Evolutionary conservation across 1,140 invertebrate species (phyloP).

Genomic region (Lysiphlebus fabarum): DNA sequence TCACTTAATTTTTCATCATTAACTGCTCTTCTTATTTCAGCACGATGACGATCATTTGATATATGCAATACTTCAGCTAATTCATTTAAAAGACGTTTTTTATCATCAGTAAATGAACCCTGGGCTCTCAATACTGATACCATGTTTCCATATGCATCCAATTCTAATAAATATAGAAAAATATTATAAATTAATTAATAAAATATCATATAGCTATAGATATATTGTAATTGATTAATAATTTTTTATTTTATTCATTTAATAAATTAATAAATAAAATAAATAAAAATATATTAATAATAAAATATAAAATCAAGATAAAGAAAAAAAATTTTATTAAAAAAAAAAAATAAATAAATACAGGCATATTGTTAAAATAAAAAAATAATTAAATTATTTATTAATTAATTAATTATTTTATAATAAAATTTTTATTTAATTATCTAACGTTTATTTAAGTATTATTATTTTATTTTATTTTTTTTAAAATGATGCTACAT

Average conservation of each 20-base stretch:
- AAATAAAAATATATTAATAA: no score
- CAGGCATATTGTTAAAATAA: no score
- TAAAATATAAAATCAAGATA: no score
- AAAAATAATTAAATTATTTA: no score
- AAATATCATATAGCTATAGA: background rate
- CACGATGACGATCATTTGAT: constrained; percentile 82
- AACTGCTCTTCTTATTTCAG: constrained; percentile 83
- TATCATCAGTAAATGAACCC: constrained; percentile 78
- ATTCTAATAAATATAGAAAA: constrained; percentile 65
- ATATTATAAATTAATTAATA: background rate
- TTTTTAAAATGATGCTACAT: constrained; percentile 10
- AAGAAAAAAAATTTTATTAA: no score
- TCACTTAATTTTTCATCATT: constrained; percentile 86
- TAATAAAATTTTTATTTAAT: background rate
- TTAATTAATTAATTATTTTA: no score
- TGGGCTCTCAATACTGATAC: constrained; percentile 88
- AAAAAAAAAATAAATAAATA: no score
- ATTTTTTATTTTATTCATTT: no score
- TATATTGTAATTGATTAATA: constrained; percentile 9
- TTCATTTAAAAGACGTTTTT: constrained; percentile 80
- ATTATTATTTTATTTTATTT: no score
- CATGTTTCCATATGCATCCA: constrained; percentile 86
- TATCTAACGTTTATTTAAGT: constrained; percentile 1
- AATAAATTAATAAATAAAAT: no score
- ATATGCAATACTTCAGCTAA: constrained; percentile 80